Percentiles rank a stretch among this genome's conserved stretches.
These are phyloP conservation scores for Upupa epops DNA, from an alignment of 2,113 vertebrate species.

Conservation along the genomic window DNA sequence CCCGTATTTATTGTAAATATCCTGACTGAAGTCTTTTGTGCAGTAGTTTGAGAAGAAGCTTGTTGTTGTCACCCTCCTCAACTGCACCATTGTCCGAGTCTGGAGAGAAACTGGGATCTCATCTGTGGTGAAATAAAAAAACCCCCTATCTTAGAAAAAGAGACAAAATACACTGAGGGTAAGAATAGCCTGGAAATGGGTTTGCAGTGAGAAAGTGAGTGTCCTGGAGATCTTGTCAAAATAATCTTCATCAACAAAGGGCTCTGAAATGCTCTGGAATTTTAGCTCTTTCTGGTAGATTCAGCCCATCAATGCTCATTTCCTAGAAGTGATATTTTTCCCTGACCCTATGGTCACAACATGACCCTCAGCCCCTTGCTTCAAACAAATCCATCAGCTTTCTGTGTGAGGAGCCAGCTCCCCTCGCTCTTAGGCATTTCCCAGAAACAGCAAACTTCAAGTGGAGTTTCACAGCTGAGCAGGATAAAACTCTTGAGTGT, in stretches of 20 bases:
- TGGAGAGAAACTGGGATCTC: constrained; percentile 32
- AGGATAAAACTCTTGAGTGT: background rate
- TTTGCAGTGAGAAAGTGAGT: constrained; percentile 28
- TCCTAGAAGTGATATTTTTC: background rate
- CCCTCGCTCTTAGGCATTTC: background rate
- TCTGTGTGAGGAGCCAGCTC: background rate
- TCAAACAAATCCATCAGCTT: background rate
- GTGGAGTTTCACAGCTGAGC: background rate
- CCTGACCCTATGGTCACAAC: background rate
- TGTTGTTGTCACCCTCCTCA: constrained; percentile 62
- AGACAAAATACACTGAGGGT: background rate
- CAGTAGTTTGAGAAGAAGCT: constrained; percentile 19
- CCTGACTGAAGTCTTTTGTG: constrained; percentile 69
- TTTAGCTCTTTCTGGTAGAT: background rate
- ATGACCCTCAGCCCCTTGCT: background rate
- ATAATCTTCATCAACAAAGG: constrained; percentile 27
- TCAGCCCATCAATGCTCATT: background rate
- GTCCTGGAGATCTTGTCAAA: constrained; percentile 24
- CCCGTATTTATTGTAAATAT: constrained; percentile 60
- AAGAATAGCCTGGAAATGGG: constrained; percentile 38
- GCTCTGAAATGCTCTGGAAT: background rate
- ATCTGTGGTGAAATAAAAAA: background rate
- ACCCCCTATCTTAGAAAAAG: background rate
- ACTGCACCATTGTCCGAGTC: constrained; percentile 47
- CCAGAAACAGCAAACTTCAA: background rate